Percentiles rank a stretch among this genome's conserved stretches.
Evolutionary conservation across 2,888 invertebrate genomes (phyloP).

Genomic region (Peribatodes rhomboidaria): DNA sequence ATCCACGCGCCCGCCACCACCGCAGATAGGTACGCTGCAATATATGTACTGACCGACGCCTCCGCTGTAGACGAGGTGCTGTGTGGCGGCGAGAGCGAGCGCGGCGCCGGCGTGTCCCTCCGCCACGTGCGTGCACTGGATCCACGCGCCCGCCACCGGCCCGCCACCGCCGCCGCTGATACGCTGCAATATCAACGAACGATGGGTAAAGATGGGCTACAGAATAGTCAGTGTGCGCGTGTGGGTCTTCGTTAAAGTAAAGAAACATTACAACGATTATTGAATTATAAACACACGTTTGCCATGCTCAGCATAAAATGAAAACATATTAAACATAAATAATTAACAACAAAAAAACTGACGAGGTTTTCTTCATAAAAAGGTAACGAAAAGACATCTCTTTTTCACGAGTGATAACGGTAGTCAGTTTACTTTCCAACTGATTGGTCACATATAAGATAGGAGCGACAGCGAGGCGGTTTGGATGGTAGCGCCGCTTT

Average conservation of each 20-base stretch:
- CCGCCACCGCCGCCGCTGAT: conserved; percentile 67
- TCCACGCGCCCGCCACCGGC: conserved; percentile 78
- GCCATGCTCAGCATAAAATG: conserved; percentile 15
- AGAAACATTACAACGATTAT: neutral
- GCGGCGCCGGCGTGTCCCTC: conserved; percentile 95
- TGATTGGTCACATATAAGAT: too few relatives aligned
- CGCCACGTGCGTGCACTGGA: conserved; percentile 93
- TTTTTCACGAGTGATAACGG: neutral
- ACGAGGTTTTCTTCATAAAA: neutral
- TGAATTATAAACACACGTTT: neutral
- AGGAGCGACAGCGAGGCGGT: too few relatives aligned
- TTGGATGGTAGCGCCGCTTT: too few relatives aligned
- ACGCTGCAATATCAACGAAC: conserved; percentile 46
- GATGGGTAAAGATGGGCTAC: too few relatives aligned
- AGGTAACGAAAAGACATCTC: neutral
- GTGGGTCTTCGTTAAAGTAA: neutral
- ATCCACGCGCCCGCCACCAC: too few relatives aligned
- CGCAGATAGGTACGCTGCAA: too few relatives aligned
- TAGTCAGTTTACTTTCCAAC: too few relatives aligned
- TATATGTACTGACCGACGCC: conserved; percentile 89
- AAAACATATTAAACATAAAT: neutral
- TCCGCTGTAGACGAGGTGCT: conserved; percentile 92
- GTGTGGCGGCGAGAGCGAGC: conserved; percentile 91
- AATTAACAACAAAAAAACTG: neutral
- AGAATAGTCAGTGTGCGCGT: neutral